Evolutionary conservation across 2,113 vertebrate genomes (phyloP).

Genomic region (Phoxinus phoxinus): DNA sequence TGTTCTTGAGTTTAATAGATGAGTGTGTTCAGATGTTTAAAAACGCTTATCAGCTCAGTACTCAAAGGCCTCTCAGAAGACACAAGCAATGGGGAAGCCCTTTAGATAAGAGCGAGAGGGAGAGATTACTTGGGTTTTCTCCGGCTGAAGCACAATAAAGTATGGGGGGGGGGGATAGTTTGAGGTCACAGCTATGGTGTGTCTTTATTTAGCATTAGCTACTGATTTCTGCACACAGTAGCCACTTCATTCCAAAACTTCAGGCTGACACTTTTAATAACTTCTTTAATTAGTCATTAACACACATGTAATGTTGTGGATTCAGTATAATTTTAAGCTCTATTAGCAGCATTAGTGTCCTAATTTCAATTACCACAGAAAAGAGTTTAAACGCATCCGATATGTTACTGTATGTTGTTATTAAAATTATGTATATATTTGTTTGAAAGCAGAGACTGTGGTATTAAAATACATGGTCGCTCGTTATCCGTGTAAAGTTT

Average conservation of each 20-base stretch:
- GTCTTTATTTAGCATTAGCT: neutral
- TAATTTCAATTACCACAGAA: neutral
- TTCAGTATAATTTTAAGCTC: neutral
- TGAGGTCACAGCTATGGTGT: neutral
- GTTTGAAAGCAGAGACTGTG: no score
- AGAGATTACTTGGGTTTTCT: constrained; percentile 50
- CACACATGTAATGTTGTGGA: neutral
- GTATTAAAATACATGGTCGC: no score
- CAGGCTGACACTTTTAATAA: neutral
- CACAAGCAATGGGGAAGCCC: constrained; percentile 57
- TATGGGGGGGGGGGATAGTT: neutral
- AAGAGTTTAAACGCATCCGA: neutral
- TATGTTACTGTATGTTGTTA: no score
- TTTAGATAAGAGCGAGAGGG: constrained; percentile 54
- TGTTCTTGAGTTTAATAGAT: constrained; percentile 52
- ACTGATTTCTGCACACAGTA: constrained; percentile 1
- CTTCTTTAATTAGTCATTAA: neutral
- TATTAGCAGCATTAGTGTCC: neutral
- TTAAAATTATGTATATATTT: no score
- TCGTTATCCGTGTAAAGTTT: no score
- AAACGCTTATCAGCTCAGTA: constrained; percentile 52
- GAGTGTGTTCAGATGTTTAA: constrained; percentile 52
- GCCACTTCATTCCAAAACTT: neutral
- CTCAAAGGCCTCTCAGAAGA: constrained; percentile 57
- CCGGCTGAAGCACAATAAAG: neutral